phyloP scores from a whole-genome alignment of 2,888 invertebrate genomes.

The Lasioglossum lativentre region DNA sequence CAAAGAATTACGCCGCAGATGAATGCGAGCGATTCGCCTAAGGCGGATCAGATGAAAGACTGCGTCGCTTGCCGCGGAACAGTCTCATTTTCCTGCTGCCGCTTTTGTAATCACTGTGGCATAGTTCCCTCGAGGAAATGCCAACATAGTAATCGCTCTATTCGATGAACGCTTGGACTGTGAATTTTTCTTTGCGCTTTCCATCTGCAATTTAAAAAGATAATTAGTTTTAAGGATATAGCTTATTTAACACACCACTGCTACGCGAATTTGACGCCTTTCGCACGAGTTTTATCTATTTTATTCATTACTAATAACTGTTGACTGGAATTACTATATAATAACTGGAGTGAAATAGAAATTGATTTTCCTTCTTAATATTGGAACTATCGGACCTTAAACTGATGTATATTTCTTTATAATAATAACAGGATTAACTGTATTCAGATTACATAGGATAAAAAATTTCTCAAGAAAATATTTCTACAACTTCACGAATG shows the following conservation, averaged over 20 bases:
- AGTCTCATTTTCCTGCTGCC: not conserved
- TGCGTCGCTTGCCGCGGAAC: not conserved
- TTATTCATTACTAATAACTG: no score
- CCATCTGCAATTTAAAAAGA: not conserved
- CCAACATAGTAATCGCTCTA: not conserved
- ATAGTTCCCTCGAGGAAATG: not conserved
- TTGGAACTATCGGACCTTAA: no score
- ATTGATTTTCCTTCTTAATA: no score
- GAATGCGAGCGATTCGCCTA: not conserved
- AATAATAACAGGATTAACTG: no score
- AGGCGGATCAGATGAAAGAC: not conserved
- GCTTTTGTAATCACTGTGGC: not conserved
- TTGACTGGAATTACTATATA: no score
- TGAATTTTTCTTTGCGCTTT: not conserved
- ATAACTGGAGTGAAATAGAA: no score
- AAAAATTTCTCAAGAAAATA: no score
- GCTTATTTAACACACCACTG: not conserved
- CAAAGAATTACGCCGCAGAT: conserved; percentile 36
- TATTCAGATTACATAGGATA: no score
- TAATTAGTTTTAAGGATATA: not conserved
- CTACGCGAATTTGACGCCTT: no score
- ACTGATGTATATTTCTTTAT: no score
- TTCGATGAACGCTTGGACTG: not conserved
- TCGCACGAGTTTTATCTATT: no score
- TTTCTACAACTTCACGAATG: no score